Evolutionary conservation across 2,888 invertebrate genomes (phyloP).

Genomic region (Metellina segmentata): DNA sequence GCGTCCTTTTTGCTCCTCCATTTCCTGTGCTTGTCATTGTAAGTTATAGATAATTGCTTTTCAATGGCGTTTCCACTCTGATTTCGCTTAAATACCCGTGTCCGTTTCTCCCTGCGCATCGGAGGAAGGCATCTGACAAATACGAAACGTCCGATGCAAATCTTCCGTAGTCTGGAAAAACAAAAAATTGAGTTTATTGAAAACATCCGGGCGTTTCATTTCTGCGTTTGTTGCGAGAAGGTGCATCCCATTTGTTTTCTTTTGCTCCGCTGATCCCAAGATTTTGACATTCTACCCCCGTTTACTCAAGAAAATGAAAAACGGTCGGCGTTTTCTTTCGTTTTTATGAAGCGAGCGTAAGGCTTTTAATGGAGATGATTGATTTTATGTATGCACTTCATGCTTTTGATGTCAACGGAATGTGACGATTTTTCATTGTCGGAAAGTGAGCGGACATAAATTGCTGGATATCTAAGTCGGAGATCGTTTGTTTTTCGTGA

Average conservation of each 20-base stretch:
- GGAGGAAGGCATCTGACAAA: neutral
- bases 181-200: conserved; percentile 30
- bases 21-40: neutral
- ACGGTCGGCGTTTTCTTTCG: neutral
- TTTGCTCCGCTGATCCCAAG: conserved; percentile 25
- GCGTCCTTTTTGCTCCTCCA: no score
- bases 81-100: neutral
- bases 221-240: conserved; percentile 36
- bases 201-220: conserved; percentile 23
- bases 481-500: neutral
- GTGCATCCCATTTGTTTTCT: conserved; percentile 30
- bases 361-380: conserved; percentile 14
- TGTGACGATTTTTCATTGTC: neutral
- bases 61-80: neutral
- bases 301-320: neutral
- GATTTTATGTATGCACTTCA: neutral
- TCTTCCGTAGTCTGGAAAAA: neutral
- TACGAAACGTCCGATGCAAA: neutral
- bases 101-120: neutral
- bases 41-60: conserved; percentile 15
- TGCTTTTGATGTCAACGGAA: neutral
- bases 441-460: neutral
- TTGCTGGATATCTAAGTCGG: neutral
- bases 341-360: conserved; percentile 9
- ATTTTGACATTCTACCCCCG: conserved; percentile 1